Evolutionary conservation across 2,797 vertebrate species (phyloP).

Genomic region (Rhinella marina): DNA sequence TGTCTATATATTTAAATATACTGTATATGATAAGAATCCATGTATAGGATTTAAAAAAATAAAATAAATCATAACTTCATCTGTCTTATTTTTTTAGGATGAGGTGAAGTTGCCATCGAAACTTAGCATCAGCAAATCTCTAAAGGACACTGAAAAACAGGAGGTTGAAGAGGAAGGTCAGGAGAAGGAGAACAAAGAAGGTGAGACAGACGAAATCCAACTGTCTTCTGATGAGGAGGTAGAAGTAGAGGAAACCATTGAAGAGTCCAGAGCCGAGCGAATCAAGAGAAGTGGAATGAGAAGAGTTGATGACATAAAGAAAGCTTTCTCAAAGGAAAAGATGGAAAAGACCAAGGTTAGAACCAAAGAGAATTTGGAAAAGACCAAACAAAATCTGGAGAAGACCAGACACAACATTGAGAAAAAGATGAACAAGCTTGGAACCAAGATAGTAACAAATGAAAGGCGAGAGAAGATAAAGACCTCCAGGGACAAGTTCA

Average conservation of each 20-base stretch:
- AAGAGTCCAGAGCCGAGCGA: conserved; percentile 91
- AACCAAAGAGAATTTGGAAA: conserved; percentile 92
- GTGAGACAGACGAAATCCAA: conserved; percentile 76
- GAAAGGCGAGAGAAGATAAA: conserved; percentile 92
- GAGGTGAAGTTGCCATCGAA: conserved; percentile 90
- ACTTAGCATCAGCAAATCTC: conserved; percentile 87
- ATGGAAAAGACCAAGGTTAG: conserved; percentile 94
- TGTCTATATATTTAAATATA: not conserved
- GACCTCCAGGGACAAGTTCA: conserved; percentile 88
- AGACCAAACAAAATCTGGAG: conserved; percentile 93
- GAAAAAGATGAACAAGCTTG: conserved; percentile 92
- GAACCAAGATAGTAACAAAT: conserved; percentile 86
- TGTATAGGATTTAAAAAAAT: not conserved
- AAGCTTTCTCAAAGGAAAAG: conserved; percentile 95
- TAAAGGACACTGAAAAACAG: conserved; percentile 75
- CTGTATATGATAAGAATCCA: not conserved
- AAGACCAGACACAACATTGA: conserved; percentile 93
- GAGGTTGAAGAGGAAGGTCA: conserved; percentile 80
- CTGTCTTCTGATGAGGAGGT: conserved; percentile 92
- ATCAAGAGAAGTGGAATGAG: conserved; percentile 89
- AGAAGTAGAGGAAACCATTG: conserved; percentile 92
- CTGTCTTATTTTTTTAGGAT: conserved; percentile 78
- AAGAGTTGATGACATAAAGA: conserved; percentile 93
- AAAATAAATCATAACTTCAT: not conserved
- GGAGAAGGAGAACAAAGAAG: conserved; percentile 79